phyloP scores from a whole-genome alignment of 2,113 vertebrate genomes.

The Corythoichthys haematopterus region DNA sequence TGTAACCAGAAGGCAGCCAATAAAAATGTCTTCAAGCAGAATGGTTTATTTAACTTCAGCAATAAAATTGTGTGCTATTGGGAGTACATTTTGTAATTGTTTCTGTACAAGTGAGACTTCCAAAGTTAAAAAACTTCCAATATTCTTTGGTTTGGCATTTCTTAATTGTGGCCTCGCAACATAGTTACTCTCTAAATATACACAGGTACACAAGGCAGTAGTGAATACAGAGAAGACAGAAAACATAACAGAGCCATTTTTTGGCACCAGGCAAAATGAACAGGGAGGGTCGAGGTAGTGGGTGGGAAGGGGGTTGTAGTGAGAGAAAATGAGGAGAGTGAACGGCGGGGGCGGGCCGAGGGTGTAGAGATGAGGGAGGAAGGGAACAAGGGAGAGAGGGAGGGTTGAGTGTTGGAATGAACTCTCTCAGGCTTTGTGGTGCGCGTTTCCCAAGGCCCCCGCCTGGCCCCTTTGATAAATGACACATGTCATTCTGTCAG shows the following conservation, averaged over 20 bases:
- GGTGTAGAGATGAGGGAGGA: constrained; percentile 66
- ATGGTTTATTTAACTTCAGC: not conserved
- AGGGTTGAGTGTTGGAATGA: constrained; percentile 87
- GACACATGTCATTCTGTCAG: constrained; percentile 99
- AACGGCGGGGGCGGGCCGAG: constrained; percentile 64
- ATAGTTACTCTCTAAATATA: constrained; percentile 4
- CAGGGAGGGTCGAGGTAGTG: constrained; percentile 72
- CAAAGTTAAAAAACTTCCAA: not conserved
- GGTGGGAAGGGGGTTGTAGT: constrained; percentile 56
- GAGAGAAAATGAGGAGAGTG: constrained; percentile 78
- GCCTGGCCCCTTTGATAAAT: constrained; percentile 99
- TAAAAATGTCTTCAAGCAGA: constrained; percentile 6
- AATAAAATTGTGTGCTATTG: not conserved
- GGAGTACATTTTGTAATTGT: not conserved
- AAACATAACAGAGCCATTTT: constrained; percentile 83
- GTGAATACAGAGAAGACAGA: constrained; percentile 76
- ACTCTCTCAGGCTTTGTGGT: constrained; percentile 99
- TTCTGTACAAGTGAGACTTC: not conserved
- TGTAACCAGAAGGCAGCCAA: constrained; percentile 2
- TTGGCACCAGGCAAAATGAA: constrained; percentile 86
- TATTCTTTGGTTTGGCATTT: not conserved
- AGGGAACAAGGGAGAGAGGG: constrained; percentile 54
- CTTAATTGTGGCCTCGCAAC: not conserved
- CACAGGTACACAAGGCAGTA: constrained; percentile 17
- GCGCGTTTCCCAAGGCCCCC: constrained; percentile 98